Conservation (phyloP, 1,140 invertebrate species). For the Drosophila oshimai region DNA sequence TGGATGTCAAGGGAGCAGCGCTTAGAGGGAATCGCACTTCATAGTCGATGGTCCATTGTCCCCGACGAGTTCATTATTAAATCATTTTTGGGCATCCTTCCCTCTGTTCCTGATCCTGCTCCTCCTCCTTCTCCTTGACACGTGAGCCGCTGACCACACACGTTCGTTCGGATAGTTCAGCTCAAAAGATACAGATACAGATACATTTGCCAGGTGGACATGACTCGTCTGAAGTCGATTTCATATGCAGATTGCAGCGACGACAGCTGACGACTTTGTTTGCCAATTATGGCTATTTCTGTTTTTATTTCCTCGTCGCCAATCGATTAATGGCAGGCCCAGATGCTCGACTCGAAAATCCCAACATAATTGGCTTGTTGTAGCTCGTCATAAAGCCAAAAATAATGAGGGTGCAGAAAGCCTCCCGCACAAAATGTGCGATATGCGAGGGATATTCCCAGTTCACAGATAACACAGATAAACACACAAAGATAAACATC, state of each 20-base stretch:
- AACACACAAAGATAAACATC: constrained; percentile 75
- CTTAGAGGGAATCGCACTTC: constrained; percentile 51
- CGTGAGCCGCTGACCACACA: constrained; percentile 61
- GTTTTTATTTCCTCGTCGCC: constrained; percentile 12
- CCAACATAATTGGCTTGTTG: constrained; percentile 75
- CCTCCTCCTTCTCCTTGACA: constrained; percentile 40
- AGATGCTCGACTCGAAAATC: constrained; percentile 40
- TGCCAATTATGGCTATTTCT: constrained; percentile 51
- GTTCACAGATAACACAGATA: constrained; percentile 44
- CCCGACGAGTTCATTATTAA: constrained; percentile 75
- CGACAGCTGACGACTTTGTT: constrained; percentile 50
- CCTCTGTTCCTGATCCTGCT: constrained; percentile 4
- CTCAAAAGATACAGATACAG: neutral
- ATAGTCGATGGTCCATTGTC: constrained; percentile 57
- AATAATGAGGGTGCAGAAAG: constrained; percentile 68
- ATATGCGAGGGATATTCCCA: constrained; percentile 39
- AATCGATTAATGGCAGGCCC: constrained; percentile 54
- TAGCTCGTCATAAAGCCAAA: constrained; percentile 65
- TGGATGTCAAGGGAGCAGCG: constrained; percentile 66
- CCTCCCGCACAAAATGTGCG: constrained; percentile 40
- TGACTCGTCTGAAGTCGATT: constrained; percentile 51
- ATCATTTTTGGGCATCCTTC: constrained; percentile 49
- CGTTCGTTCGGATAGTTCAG: constrained; percentile 1
- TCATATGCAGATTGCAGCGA: constrained; percentile 58
- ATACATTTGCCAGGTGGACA: constrained; percentile 50